These are phyloP conservation scores for Nothocercus julius DNA, from an alignment of 2,113 vertebrate genomes.

Conservation along the genomic window DNA sequence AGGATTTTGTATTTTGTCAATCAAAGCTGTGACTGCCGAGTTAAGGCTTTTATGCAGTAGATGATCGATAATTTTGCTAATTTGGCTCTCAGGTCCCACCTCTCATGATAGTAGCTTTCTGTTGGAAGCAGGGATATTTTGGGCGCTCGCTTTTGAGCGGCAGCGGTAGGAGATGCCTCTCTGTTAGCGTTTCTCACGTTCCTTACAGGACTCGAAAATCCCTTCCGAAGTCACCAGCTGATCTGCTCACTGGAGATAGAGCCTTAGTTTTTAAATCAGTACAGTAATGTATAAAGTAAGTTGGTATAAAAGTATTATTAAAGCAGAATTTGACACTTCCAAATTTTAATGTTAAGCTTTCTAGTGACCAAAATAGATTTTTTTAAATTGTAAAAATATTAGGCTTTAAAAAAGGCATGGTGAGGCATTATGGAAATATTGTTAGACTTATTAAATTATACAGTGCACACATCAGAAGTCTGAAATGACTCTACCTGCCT, in stretches of 20 bases:
- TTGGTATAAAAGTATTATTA: neutral
- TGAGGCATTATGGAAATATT: conserved; percentile 6
- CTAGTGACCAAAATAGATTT: rapidly evolving
- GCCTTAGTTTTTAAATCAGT: neutral
- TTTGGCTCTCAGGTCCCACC: neutral
- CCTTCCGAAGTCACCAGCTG: rapidly evolving
- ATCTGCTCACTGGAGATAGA: neutral
- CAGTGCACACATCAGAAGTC: conserved; percentile 39
- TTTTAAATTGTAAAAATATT: neutral
- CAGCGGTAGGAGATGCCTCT: neutral
- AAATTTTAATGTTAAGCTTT: neutral
- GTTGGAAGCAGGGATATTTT: neutral
- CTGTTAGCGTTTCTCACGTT: conserved; percentile 5
- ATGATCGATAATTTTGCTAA: neutral
- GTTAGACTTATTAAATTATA: conserved; percentile 53
- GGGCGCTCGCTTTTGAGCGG: neutral
- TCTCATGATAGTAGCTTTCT: neutral
- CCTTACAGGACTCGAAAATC: neutral
- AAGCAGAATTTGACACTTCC: neutral
- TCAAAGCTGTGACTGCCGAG: neutral
- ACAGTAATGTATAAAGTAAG: neutral
- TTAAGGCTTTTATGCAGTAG: neutral
- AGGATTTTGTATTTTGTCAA: neutral
- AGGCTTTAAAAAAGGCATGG: neutral
- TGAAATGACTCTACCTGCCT: conserved; percentile 38